Conservation (phyloP, 2,888 invertebrate species). For the Drosophila barbarae region DNA sequence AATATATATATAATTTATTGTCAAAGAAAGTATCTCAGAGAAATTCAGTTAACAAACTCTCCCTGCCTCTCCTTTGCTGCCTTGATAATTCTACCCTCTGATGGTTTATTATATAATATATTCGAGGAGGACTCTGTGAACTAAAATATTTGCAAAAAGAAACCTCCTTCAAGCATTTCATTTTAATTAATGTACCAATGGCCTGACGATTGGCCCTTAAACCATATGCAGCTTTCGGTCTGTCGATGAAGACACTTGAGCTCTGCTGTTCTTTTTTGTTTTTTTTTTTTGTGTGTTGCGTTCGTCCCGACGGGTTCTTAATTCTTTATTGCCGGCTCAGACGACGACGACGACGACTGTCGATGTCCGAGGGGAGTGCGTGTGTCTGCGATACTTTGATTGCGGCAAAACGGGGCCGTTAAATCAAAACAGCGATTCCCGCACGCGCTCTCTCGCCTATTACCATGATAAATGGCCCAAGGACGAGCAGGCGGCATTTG, state of each 20-base stretch:
- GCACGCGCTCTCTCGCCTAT: constrained; percentile 52
- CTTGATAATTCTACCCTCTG: background rate
- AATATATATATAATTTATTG: background rate
- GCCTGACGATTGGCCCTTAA: background rate
- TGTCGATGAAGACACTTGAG: constrained; percentile 23
- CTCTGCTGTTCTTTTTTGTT: background rate
- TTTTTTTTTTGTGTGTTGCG: background rate
- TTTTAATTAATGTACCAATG: background rate
- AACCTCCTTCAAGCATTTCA: background rate
- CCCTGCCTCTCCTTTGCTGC: background rate
- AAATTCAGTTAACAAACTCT: background rate
- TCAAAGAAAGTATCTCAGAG: background rate
- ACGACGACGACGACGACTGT: constrained; percentile 5
- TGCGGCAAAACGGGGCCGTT: constrained; percentile 64
- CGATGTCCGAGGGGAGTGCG: constrained; percentile 6
- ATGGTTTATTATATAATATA: background rate
- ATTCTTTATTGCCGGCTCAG: constrained; percentile 49
- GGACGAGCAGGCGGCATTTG: background rate
- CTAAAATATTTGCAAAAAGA: background rate
- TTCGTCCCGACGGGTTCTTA: constrained; percentile 6
- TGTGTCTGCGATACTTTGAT: constrained; percentile 55
- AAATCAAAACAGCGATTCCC: constrained; percentile 61
- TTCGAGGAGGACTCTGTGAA: too few species aligned
- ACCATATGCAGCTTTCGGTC: constrained; percentile 3
- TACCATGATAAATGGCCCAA: constrained; percentile 63